A percentile compares a stretch with the other conserved stretches of the same genome.
Evolutionary conservation across 2,888 invertebrate species (phyloP).

Genomic region (Norana najaformis): DNA sequence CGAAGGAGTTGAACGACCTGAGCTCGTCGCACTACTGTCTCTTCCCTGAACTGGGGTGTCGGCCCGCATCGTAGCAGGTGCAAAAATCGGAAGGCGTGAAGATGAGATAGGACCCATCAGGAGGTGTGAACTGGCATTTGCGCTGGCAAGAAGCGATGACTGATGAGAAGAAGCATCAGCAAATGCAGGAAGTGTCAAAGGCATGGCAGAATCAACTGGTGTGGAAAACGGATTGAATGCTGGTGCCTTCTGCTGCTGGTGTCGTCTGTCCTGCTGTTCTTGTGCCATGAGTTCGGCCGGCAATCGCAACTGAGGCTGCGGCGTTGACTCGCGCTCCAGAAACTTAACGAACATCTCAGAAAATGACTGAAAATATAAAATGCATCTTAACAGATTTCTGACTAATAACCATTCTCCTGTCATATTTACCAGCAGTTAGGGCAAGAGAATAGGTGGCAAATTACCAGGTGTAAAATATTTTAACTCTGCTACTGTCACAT

Average conservation of each 20-base stretch:
- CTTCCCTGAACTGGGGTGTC: constrained; percentile 9
- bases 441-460: neutral
- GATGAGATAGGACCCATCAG: neutral
- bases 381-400: constrained; percentile 29
- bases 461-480: neutral
- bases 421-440: neutral
- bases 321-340: constrained; percentile 74
- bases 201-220: constrained; percentile 52
- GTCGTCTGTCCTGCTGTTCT: constrained; percentile 47
- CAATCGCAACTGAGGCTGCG: constrained; percentile 62
- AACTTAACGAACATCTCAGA: constrained; percentile 78
- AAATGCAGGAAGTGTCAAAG: constrained; percentile 42
- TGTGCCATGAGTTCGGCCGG: constrained; percentile 61
- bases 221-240: constrained; percentile 59
- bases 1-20: constrained; percentile 48
- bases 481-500: neutral
- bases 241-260: constrained; percentile 47
- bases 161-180: constrained; percentile 30
- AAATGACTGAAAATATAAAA: constrained; percentile 66
- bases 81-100: constrained; percentile 3
- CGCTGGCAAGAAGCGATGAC: constrained; percentile 21
- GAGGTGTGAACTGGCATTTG: neutral
- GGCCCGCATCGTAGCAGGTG: neutral
- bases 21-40: constrained; percentile 43
- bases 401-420: neutral